These are phyloP conservation scores for Zaprionus lineosus DNA, from an alignment of 2,888 invertebrate genomes.

Conservation along the genomic window DNA sequence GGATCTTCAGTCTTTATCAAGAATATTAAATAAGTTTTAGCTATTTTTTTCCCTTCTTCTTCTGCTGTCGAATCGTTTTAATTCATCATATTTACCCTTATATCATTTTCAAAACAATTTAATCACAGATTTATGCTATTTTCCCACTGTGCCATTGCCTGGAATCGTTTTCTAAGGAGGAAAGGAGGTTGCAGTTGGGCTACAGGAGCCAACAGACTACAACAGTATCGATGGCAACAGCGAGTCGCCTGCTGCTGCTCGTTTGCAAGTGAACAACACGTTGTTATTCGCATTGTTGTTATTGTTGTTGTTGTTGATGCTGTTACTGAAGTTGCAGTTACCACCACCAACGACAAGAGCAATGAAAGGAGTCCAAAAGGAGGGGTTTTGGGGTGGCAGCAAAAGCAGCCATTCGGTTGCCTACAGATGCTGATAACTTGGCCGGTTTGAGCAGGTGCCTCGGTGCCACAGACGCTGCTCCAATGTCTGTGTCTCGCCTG, in stretches of 20 bases:
- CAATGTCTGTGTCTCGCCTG: background rate
- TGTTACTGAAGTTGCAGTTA: too few relatives aligned
- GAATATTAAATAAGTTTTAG: too few relatives aligned
- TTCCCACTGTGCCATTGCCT: conserved; percentile 50
- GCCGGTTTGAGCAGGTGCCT: conserved; percentile 56
- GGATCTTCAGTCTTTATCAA: too few relatives aligned
- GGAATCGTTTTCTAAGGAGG: conserved; percentile 65
- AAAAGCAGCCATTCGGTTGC: conserved; percentile 24
- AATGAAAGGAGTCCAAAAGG: background rate
- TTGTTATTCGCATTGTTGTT: background rate
- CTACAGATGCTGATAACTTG: conserved; percentile 50
- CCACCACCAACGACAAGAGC: background rate
- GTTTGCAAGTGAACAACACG: conserved; percentile 49
- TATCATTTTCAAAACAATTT: background rate
- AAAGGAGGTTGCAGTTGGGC: conserved; percentile 3
- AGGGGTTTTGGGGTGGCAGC: background rate
- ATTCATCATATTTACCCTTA: too few relatives aligned
- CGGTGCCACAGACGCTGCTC: background rate
- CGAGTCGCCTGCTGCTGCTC: conserved; percentile 35
- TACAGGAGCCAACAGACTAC: conserved; percentile 28
- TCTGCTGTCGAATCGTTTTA: too few relatives aligned
- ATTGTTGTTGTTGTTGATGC: background rate
- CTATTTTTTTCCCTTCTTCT: too few relatives aligned
- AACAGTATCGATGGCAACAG: conserved; percentile 48
- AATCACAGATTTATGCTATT: background rate